phyloP scores from a whole-genome alignment of 2,113 vertebrate genomes.

The Accipiter cooperii region DNA sequence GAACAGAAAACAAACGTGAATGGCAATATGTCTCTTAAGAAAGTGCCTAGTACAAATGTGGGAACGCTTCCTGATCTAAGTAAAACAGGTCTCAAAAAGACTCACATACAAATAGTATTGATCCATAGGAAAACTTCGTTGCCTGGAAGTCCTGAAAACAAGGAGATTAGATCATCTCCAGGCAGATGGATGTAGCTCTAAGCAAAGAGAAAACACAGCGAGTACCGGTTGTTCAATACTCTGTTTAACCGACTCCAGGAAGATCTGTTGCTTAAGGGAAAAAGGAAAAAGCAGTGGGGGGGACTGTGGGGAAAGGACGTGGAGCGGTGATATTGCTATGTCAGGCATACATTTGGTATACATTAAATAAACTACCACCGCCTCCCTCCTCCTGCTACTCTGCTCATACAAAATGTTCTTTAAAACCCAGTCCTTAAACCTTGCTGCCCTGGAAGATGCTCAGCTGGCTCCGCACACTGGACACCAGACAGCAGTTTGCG shows the following conservation, averaged over 20 bases:
- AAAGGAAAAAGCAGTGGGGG: not conserved
- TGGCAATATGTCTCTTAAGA: not conserved
- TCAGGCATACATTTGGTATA: not conserved
- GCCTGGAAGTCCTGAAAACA: not conserved
- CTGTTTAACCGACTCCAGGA: not conserved
- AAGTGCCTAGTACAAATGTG: not conserved
- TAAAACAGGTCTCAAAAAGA: not conserved
- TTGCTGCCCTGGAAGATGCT: constrained; percentile 2
- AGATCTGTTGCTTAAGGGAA: not conserved
- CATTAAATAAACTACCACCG: not conserved
- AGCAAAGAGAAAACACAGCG: not conserved
- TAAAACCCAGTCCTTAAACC: not conserved
- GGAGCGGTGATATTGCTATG: not conserved
- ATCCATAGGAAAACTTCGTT: not conserved
- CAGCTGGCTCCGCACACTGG: not conserved
- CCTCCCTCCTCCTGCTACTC: not conserved
- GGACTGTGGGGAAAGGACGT: not conserved
- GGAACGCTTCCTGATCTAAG: not conserved
- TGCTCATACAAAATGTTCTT: not conserved
- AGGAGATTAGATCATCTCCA: not conserved
- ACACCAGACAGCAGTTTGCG: not conserved
- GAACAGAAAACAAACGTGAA: constrained; percentile 54
- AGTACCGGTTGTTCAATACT: not conserved
- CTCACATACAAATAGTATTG: not conserved
- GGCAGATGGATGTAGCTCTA: not conserved